Percentiles rank a stretch among this genome's conserved stretches.
Conservation (phyloP, 1,140 invertebrate genomes). For the Piezodorus guildinii region DNA sequence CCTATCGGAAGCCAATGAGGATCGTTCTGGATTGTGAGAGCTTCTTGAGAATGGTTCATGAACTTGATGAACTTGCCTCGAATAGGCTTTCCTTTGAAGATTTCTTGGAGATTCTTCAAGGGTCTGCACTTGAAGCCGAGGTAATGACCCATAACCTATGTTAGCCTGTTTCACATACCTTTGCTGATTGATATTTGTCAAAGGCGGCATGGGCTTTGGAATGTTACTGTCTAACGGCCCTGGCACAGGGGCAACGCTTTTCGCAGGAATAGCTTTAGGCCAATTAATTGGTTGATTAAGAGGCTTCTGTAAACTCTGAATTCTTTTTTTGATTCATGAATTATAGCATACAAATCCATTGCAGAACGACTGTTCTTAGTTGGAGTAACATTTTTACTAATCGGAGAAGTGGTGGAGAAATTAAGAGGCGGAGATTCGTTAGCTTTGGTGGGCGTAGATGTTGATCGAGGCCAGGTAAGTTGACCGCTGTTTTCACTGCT, state of each 20-base stretch:
- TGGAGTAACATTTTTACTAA: constrained; percentile 32
- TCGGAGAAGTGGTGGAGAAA: constrained; percentile 27
- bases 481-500: constrained; percentile 8
- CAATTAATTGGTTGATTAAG: constrained; percentile 18
- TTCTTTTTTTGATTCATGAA: constrained; percentile 65
- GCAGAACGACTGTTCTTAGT: constrained; percentile 52
- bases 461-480: constrained; percentile 22
- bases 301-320: constrained; percentile 42
- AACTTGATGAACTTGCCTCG: constrained; percentile 1
- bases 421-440: constrained; percentile 18
- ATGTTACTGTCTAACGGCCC: constrained; percentile 1
- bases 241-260: background rate
- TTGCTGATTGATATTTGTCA: constrained; percentile 15
- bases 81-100: constrained; percentile 20
- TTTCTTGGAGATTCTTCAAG: constrained; percentile 23
- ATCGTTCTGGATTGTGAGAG: constrained; percentile 2
- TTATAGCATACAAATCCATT: constrained; percentile 62
- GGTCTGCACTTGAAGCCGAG: constrained; percentile 20
- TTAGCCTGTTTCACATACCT: constrained; percentile 10
- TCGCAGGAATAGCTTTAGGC: constrained; percentile 27
- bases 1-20: constrained; percentile 20
- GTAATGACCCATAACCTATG: constrained; percentile 17
- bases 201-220: constrained; percentile 22
- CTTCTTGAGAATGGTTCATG: background rate
- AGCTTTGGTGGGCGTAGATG: constrained; percentile 28